Base-by-base conservation (phyloP, 2,113 vertebrate genomes). In the Phyllostomus hastatus region DNA sequence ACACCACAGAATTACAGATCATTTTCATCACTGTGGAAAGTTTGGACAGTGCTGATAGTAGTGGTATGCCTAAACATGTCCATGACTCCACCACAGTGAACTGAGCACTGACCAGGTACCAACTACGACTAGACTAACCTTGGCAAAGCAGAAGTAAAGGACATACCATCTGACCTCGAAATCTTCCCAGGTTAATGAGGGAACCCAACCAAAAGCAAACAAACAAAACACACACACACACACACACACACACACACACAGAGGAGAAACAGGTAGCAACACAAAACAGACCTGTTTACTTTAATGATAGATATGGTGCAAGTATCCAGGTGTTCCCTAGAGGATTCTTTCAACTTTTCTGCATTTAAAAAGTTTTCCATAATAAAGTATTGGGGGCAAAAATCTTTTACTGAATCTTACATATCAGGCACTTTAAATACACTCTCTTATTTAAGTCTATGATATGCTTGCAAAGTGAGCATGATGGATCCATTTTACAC, bases 311-410 rank as follows among this genome's bases (percentile, higher is more conserved):
- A 33, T 17, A 46, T 2, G 17, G 3, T 43, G 12, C 15, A 4
- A 38, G 15, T 66, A 57, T 16, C n/a, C 43, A 35, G 5, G 14
- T 20, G 14, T 22, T 87, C 2, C 20, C 11, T 19, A 11, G 70
- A 82, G 91, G 82, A 52, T 41, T 26, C n/a, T 85, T 78, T 66
- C 33, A 38, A 66, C 22, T 69, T 85, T 79, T 78, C 24, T 38
- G 6, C 38, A 70, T 92, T 80, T 41, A 54, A 61, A 31, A 16
- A 10, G 16, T 48, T 43, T 73, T 28, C 28, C 28, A 76, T 35
- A 92, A 70, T 35, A 50, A 79, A 50, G 28, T 46, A n/a, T 10
- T 19, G 9, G 11, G 7, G 54, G 11, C 3, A 8, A 22, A 12
- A 14, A 19, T 41, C n/a, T 38, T n/a, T 67, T 90, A 52, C 33